These are phyloP conservation scores for Acholoe squamosa DNA, from an alignment of 2,888 invertebrate species.

Conservation along the genomic window DNA sequence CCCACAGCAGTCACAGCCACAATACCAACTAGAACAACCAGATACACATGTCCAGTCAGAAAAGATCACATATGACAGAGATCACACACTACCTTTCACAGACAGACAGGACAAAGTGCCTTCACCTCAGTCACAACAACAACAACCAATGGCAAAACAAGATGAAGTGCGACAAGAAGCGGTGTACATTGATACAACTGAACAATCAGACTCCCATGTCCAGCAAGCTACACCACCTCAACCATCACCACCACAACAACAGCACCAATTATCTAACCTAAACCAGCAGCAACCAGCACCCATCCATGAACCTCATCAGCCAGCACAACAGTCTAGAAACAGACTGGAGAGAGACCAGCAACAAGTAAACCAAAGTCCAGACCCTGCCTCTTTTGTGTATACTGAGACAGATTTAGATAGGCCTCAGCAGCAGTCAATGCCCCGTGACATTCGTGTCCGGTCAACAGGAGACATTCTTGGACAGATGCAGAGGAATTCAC, in stretches of 20 bases:
- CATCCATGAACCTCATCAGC: too few relatives aligned
- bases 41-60: background rate
- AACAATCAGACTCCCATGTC: background rate
- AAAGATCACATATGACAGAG: background rate
- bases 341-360: background rate
- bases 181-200: background rate
- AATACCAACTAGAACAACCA: background rate
- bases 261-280: too few relatives aligned
- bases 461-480: conserved; percentile 33
- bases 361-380: background rate
- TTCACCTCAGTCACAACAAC: background rate
- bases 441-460: background rate
- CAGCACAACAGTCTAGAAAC: background rate
- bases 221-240: too few relatives aligned
- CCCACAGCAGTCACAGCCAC: background rate
- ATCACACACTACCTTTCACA: background rate
- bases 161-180: background rate
- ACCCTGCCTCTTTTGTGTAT: background rate
- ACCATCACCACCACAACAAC: too few relatives aligned
- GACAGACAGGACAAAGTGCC: background rate
- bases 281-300: too few relatives aligned
- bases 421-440: background rate
- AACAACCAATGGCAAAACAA: background rate
- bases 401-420: background rate
- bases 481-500: background rate